These are phyloP conservation scores for Coluber constrictor DNA, from an alignment of 2,797 vertebrate genomes.

Conservation along the genomic window DNA sequence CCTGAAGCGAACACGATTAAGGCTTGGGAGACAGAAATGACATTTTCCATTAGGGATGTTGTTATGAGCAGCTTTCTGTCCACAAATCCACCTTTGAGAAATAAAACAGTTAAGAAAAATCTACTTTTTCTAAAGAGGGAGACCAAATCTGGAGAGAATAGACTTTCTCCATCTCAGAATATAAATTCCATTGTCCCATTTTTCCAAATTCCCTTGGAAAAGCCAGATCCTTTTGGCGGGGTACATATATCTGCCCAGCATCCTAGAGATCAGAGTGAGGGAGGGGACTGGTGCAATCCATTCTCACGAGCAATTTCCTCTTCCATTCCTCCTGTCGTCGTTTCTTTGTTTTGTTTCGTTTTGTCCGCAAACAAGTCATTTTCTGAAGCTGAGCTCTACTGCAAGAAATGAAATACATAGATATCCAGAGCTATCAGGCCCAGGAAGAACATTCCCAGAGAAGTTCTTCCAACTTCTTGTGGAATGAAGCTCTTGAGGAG, in stretches of 20 bases:
- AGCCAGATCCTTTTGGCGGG: neutral
- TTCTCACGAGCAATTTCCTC: conserved; percentile 54
- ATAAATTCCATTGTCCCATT: neutral
- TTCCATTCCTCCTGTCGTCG: conserved; percentile 19
- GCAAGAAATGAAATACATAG: conserved; percentile 27
- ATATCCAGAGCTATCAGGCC: neutral
- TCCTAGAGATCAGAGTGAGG: neutral
- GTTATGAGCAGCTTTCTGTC: neutral
- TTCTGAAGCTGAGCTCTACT: conserved; percentile 38
- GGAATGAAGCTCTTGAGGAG: neutral
- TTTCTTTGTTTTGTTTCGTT: conserved; percentile 8
- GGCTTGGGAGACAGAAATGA: no score
- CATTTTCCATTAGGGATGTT: neutral
- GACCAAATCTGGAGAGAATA: neutral
- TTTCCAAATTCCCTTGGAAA: neutral
- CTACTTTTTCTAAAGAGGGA: neutral
- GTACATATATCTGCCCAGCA: neutral
- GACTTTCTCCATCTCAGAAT: neutral
- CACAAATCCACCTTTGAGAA: neutral
- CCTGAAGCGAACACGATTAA: neutral
- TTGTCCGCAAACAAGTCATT: conserved; percentile 16
- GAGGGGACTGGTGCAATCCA: conserved; percentile 37
- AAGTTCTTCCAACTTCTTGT: accelerated
- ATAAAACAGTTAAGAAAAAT: neutral
- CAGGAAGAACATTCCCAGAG: neutral